Evolutionary conservation across 2,888 invertebrate genomes (phyloP), one percentile per base, ranked within the genome.

Genomic region (Dryobotodes eremita): DNA sequence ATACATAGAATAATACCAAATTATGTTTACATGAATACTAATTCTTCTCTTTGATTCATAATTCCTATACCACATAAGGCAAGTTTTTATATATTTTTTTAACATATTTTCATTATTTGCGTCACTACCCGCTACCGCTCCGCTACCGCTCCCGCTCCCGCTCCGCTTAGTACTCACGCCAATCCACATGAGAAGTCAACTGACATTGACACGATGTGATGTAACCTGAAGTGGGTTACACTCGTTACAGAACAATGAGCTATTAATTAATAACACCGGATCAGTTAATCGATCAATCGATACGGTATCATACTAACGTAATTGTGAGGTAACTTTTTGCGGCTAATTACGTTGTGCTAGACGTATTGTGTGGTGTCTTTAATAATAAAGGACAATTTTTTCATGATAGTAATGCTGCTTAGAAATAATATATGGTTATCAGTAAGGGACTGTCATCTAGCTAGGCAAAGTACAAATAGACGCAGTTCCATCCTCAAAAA

Each of bases 171-270:
- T 1, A 59, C 73, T 80, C 46, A 15, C 23, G 15, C 83, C 87
- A 78, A 53, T 53, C 59, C 55, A 86, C 80, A 83, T 85, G 87
- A 87, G 86, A 88, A 82, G 82, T 82, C 73, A 75, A 88, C 87
- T 92, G 91, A 92, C 92, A 92, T 92, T 92, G 91, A 91, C 91
- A 92, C 83, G 85, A 68, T 72, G 80, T 92, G 90, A 92, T 84
- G 91, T 92, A 92, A 92, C 87, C 83, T 81, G 88, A 91, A 90
- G 85, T 90, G 86, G 87, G 88, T 86, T 86, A 77, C 83, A 82
- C 78, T 86, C 80, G 70, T 84, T 78, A 75, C 78, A 83, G 85
- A 89, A 90, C 89, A 90, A 91, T 91, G 86, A 79, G 31, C 71
- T 68, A 77, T 84, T 84, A 88, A 89, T 89, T 84, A 89, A 79